These are phyloP conservation scores for Tachyglossus aculeatus DNA, from an alignment of 2,797 vertebrate species.

Conservation along the genomic window DNA sequence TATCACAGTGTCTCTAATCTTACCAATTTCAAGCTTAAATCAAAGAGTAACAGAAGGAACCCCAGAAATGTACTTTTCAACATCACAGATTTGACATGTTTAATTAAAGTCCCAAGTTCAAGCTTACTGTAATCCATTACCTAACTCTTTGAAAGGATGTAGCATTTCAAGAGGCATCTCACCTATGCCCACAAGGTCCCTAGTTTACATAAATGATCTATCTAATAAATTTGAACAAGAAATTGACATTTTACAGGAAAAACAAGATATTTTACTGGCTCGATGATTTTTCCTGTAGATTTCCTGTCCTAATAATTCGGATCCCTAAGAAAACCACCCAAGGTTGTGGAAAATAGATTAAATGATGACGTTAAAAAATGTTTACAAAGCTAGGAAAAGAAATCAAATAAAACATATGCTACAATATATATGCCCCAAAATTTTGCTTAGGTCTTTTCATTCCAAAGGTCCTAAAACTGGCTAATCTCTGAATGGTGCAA, in stretches of 20 bases:
- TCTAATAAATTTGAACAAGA: not conserved
- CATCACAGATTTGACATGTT: not conserved
- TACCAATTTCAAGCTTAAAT: not conserved
- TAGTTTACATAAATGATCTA: not conserved
- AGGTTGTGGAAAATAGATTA: not conserved
- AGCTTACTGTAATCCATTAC: not conserved
- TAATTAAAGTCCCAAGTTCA: constrained; percentile 24
- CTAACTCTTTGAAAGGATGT: constrained; percentile 13
- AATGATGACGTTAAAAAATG: fast-evolving
- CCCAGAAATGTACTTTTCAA: constrained; percentile 7
- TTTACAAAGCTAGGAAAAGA: not conserved
- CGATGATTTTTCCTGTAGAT: fast-evolving
- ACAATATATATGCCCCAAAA: not conserved
- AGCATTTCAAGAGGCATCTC: not conserved
- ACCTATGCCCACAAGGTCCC: not conserved
- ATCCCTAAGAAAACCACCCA: not conserved
- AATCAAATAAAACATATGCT: not conserved
- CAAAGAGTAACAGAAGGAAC: constrained; percentile 2
- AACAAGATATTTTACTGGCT: not conserved
- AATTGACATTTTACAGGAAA: no score
- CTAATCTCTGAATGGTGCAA: not conserved
- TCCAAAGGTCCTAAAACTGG: constrained; percentile 25
- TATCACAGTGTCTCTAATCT: constrained; percentile 17
- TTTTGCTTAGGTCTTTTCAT: not conserved
- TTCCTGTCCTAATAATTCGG: fast-evolving